Evolutionary conservation across 2,888 invertebrate genomes (phyloP).

Genomic region (Oconnorella tubifera): DNA sequence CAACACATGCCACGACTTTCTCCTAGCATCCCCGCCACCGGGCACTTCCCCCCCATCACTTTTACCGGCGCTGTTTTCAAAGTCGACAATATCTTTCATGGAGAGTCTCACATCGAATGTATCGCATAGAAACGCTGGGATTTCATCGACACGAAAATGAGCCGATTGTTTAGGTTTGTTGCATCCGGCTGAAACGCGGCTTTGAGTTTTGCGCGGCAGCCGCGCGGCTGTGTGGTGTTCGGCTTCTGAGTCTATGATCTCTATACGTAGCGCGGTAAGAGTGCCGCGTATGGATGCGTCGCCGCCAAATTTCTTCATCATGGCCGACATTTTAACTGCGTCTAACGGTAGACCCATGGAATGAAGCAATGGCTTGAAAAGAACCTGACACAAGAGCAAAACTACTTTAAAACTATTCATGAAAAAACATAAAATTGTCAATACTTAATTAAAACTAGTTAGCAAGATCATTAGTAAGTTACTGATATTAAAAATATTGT

Average conservation of each 20-base stretch:
- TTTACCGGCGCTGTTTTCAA: constrained; percentile 57
- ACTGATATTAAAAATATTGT: too few species aligned
- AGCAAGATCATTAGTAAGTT: too few species aligned
- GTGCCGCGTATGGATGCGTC: constrained; percentile 65
- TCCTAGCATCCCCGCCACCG: not conserved
- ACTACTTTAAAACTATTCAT: not conserved
- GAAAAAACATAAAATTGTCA: constrained; percentile 3
- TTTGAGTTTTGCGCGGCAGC: too few species aligned
- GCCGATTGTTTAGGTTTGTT: constrained; percentile 10
- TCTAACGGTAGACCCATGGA: constrained; percentile 74
- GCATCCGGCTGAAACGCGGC: too few species aligned
- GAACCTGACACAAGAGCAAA: constrained; percentile 37
- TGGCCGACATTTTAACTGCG: constrained; percentile 64
- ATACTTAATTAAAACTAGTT: not conserved
- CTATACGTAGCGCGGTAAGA: constrained; percentile 82
- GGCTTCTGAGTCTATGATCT: constrained; percentile 94
- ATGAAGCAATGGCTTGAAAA: constrained; percentile 75
- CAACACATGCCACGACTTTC: constrained; percentile 25
- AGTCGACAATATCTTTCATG: constrained; percentile 82
- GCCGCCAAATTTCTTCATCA: constrained; percentile 80
- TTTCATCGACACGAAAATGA: constrained; percentile 63
- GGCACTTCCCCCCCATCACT: constrained; percentile 1
- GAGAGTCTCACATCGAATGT: constrained; percentile 84
- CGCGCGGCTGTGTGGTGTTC: too few species aligned
- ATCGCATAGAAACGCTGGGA: constrained; percentile 87